A percentile compares a stretch with the other conserved stretches of the same genome.
phyloP scores from a whole-genome alignment of 2,113 vertebrate species.

The Gadus chalcogrammus region DNA sequence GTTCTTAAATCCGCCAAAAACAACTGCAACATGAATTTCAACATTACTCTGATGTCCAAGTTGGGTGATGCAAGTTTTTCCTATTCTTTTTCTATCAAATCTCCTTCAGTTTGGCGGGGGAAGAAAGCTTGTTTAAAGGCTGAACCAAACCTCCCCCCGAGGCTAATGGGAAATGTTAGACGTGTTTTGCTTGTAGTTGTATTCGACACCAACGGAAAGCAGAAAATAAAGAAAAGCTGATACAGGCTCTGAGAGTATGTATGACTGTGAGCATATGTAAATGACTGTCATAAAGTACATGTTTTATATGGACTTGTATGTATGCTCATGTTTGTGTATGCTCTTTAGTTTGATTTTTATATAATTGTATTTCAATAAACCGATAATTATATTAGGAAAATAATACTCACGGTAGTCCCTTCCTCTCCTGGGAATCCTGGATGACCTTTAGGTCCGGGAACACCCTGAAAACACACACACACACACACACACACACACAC shows the following conservation, averaged over 20 bases:
- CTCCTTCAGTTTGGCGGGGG: too few species aligned
- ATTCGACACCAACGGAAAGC: too few species aligned
- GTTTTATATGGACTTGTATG: neutral
- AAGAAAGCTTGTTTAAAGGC: too few species aligned
- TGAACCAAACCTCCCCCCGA: neutral
- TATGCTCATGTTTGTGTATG: neutral
- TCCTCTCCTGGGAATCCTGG: constrained; percentile 83
- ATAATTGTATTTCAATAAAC: too few species aligned
- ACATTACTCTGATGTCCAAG: too few species aligned
- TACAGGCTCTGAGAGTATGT: neutral
- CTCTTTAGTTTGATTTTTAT: neutral
- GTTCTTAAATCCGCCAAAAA: too few species aligned
- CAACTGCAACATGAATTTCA: too few species aligned
- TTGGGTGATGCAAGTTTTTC: neutral
- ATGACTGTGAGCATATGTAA: neutral
- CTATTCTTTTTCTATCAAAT: too few species aligned
- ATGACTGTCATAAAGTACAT: too few species aligned
- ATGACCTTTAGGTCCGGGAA: constrained; percentile 65
- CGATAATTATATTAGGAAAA: neutral
- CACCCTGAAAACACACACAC: constrained; percentile 66
- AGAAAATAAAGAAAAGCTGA: too few species aligned
- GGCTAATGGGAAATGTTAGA: neutral
- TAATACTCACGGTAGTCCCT: constrained; percentile 73
- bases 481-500: too few species aligned
- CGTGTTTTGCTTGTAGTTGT: neutral